Evolutionary conservation across 2,888 invertebrate genomes (phyloP), one percentile per base, ranked within the genome.

Genomic region (Archips crataeganus): DNA sequence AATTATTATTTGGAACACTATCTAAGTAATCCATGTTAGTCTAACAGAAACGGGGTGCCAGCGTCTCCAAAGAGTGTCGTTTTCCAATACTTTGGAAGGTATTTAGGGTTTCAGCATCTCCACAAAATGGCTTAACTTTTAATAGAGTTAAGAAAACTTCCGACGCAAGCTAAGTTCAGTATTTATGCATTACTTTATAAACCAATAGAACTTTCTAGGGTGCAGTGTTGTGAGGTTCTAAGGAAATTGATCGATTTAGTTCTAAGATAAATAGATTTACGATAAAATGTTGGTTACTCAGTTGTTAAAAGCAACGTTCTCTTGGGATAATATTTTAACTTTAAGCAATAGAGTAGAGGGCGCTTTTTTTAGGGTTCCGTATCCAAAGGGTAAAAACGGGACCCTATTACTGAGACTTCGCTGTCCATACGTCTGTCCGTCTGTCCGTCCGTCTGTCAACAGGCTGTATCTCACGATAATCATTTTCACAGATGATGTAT

Each of bases 141-240:
- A 73, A 73, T 73, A 62, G 72, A 73, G 68, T 73, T 73, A 6
- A 32, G n/a, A 63, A 65, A 65, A 73, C 72, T 73, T 32, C 15
- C 23, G 15, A 45, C 45, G 23, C 32, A 13, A 15, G 71, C 39
- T 49, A 42, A 63, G 64, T 36, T 39, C 60, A 51, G 63, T 68
- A 73, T 73, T 63, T 68, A 73, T 73, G 72, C 63, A 73, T 68
- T 68, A 63, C 68, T 73, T 73, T 63, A 13, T 54, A 63, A 72
- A 72, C 62, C 61, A 67, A 62, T 59, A 15, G 54, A 62, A 72
- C 54, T 62, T 47, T 36, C 34, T 10, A 66, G 54, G 54, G 57
- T 49, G 68, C 72, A 49, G 68, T 73, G 60, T 65, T 47, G 54
- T 34, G 34, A 62, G 51, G 59, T 71, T 59, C 23, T 32, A 2